Evolutionary conservation across 2,797 vertebrate genomes (phyloP), one percentile per base, ranked within the genome.

Genomic region (Monodelphis domestica): DNA sequence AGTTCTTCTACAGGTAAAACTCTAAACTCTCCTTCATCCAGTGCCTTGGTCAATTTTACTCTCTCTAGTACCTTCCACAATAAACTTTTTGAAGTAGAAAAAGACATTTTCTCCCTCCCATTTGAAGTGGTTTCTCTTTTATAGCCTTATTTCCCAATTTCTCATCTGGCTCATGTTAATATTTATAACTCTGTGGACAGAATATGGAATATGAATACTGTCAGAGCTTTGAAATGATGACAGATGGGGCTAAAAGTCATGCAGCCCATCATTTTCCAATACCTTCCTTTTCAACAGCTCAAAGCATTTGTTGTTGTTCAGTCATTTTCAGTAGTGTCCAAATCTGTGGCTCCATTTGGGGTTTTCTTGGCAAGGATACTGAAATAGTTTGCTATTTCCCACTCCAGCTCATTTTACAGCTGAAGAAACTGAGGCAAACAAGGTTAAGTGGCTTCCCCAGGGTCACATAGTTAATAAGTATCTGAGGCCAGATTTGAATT

Each of bases 91-190:
- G 2, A 89, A 93, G 94, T 53, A 30, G 92, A 14, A 57, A 0
- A 0, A 0, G 59, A 93, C 3, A 90, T 45, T 53, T 56, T 57
- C 0, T 0, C 57, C 92, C 84, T 4, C 0, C 24, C 50, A 12
- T 63, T 55, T 91, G 4, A 94, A n/a, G 59, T 87, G 10, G 78
- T 70, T 12, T 95, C 95, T 92, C 88, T 90, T 92, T 92, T 92
- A 70, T 88, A 53, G 84, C 92, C 0, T 94, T 93, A 53, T 95
- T 96, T 96, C 50, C 89, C 95, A 90, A 30, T 93, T 94, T 96
- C 91, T 94, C 96, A 84, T 6, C 95, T 52, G 11, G 94, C 45
- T 54, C n/a, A 7, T 95, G 97, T 97, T 87, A 94, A 94, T 97
- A 96, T 63, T 96, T 95, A 97, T 54, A 94, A 91, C 95, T 95